phyloP scores from a whole-genome alignment of 2,888 invertebrate genomes.

The Nipponacmea schrenckii region DNA sequence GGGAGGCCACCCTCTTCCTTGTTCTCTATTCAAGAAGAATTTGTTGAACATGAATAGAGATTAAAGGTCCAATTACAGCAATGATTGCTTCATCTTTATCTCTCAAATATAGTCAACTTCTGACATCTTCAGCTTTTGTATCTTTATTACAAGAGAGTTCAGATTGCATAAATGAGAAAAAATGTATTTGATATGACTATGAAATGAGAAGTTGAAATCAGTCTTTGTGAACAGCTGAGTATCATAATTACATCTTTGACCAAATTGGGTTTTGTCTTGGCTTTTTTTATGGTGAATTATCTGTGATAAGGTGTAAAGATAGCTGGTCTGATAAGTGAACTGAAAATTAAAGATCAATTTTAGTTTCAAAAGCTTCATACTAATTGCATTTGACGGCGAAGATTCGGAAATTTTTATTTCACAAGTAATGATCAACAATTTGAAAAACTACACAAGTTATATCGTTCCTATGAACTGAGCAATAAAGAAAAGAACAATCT shows the following conservation, averaged over 20 bases:
- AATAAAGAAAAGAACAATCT: too few species aligned
- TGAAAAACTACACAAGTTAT: too few species aligned
- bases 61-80: constrained; percentile 20
- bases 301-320: too few species aligned
- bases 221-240: constrained; percentile 2
- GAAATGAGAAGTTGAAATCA: not conserved
- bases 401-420: too few species aligned
- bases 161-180: constrained; percentile 12
- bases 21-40: constrained; percentile 10
- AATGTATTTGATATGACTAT: not conserved
- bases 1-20: constrained; percentile 6
- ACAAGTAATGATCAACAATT: too few species aligned
- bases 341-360: too few species aligned
- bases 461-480: too few species aligned
- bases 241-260: constrained; percentile 4
- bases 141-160: constrained; percentile 7
- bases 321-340: too few species aligned
- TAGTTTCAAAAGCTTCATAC: too few species aligned
- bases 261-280: not conserved
- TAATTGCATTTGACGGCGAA: too few species aligned
- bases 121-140: not conserved
- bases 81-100: constrained; percentile 18
- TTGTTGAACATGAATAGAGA: constrained; percentile 11
- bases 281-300: too few species aligned
- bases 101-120: constrained; percentile 9